phyloP scores from a whole-genome alignment of 2,888 invertebrate species.

The Caenorhabditis panamensis region DNA sequence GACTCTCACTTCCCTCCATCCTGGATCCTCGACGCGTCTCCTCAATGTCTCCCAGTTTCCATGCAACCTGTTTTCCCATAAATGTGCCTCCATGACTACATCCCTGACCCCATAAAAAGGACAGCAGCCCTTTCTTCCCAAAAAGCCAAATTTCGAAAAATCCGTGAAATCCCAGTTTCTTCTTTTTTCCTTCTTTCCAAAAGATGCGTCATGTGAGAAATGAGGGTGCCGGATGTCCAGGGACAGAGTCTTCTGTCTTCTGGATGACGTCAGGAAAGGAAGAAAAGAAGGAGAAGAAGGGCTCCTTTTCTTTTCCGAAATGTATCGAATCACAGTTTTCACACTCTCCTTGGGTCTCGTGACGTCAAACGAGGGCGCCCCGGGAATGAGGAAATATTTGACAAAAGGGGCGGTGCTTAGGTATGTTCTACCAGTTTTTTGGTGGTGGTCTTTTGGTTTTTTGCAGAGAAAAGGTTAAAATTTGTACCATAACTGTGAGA shows the following conservation, averaged over 20 bases:
- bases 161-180: no score
- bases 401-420: constrained; percentile 13
- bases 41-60: neutral
- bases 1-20: neutral
- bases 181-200: neutral
- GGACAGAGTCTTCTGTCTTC: constrained; percentile 7
- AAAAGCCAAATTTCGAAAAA: no score
- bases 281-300: constrained; percentile 2
- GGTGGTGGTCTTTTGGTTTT: neutral
- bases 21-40: neutral
- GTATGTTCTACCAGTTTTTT: no score
- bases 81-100: neutral
- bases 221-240: constrained; percentile 24
- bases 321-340: constrained; percentile 51
- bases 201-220: constrained; percentile 8
- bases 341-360: constrained; percentile 26
- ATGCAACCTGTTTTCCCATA: neutral
- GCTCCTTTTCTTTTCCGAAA: constrained; percentile 7
- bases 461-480: neutral
- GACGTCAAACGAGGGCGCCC: constrained; percentile 38
- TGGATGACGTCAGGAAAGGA: constrained; percentile 18
- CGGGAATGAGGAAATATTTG: neutral
- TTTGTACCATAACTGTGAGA: no score
- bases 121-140: neutral
- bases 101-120: neutral